Evolutionary conservation across 1,140 invertebrate species (phyloP).

Genomic region (Belonocnema kinseyi): DNA sequence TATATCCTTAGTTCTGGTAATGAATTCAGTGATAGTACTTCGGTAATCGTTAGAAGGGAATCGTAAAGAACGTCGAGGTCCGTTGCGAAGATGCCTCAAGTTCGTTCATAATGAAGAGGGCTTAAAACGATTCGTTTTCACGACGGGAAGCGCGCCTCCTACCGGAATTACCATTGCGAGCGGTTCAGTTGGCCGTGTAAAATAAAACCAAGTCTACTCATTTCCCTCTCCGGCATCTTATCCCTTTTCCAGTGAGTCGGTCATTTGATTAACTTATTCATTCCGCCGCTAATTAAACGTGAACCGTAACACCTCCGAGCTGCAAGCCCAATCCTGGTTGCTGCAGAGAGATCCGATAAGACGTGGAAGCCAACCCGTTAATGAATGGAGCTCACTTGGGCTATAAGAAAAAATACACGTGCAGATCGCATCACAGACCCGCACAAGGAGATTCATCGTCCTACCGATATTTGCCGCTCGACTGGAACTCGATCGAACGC

Average conservation of each 20-base stretch:
- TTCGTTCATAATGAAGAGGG: slow-evolving; percentile 43
- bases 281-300: slow-evolving; percentile 71
- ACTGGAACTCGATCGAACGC: slow-evolving; percentile 52
- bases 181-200: not conserved
- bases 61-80: slow-evolving; percentile 50
- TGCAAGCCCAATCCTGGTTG: slow-evolving; percentile 56
- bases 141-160: slow-evolving; percentile 39
- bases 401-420: slow-evolving; percentile 50
- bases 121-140: slow-evolving; percentile 46
- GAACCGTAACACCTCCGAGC: slow-evolving; percentile 70
- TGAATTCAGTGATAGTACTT: slow-evolving; percentile 49
- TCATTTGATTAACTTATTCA: slow-evolving; percentile 73
- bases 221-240: slow-evolving; percentile 3
- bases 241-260: slow-evolving; percentile 10
- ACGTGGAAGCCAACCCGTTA: slow-evolving; percentile 61
- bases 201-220: slow-evolving; percentile 22
- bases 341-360: slow-evolving; percentile 65
- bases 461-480: slow-evolving; percentile 51
- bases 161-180: slow-evolving; percentile 38
- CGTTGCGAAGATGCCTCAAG: not conserved
- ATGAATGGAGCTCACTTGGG: slow-evolving; percentile 62
- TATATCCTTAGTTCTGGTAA: not conserved
- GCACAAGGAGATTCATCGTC: slow-evolving; percentile 40
- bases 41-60: slow-evolving; percentile 44
- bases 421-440: slow-evolving; percentile 43